phyloP scores from a whole-genome alignment of 2,888 invertebrate species.

The Polyommatus iphigenia region DNA sequence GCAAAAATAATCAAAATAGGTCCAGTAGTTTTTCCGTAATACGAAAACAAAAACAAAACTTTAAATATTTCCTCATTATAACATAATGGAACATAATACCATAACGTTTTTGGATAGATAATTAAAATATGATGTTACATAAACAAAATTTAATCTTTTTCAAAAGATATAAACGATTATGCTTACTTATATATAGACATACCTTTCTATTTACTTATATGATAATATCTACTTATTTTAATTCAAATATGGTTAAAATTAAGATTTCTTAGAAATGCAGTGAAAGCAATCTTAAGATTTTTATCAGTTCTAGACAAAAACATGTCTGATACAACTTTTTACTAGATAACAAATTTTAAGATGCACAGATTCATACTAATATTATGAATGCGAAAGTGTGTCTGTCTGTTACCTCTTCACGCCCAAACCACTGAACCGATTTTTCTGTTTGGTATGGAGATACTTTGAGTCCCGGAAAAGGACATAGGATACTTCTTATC shows the following conservation, averaged over 20 bases:
- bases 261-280: background rate
- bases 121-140: background rate
- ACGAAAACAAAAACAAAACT: background rate
- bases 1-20: background rate
- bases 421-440: too few species aligned
- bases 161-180: background rate
- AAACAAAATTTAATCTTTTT: background rate
- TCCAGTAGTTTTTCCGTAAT: background rate
- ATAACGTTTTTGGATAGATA: background rate
- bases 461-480: too few species aligned
- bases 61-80: too few species aligned
- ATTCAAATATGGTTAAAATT: background rate
- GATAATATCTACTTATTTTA: background rate
- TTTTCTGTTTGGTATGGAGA: too few species aligned
- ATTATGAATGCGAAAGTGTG: too few species aligned
- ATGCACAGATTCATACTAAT: too few species aligned
- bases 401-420: too few species aligned
- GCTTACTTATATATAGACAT: background rate
- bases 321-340: background rate
- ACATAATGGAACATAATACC: background rate
- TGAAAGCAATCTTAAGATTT: background rate
- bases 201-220: background rate
- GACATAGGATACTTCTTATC: too few species aligned
- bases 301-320: background rate
- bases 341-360: too few species aligned